Evolutionary conservation across 2,113 vertebrate genomes (phyloP), one percentile per base, ranked within the genome.

Genomic region (Xiphophorus hellerii): DNA sequence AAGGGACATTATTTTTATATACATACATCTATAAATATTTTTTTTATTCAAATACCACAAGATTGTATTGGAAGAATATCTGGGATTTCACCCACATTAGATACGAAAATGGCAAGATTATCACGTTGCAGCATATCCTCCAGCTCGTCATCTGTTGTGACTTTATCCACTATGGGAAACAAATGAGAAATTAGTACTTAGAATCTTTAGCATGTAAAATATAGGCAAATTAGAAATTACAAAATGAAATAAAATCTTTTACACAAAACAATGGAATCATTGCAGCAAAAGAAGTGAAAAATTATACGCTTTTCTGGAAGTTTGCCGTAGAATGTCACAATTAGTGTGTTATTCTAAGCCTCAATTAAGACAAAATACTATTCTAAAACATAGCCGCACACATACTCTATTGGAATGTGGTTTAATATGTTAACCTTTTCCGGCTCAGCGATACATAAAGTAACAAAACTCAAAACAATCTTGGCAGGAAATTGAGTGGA

Each of bases 111-210:
- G 4, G 95, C 81, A 6, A 96, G 95, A 81, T 94, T 95, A 48
- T 95, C 95, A 3, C 90, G 93, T 77, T 95, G 95, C 76, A 99
- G 85, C 95, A 97, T 96, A n/a, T 95, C 95, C 77, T 99, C 97
- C 86, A 98, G 89, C 79, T 97, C 96, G 2, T 96, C 95, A 5
- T 96, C 94, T 0, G 97, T 96, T n/a, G 95, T 96, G 48, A 89
- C 91, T 87, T 93, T 96, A 31, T 96, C 95, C 82, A 96, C 97
- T 99, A 84, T 39, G 77, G 80, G 8, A 66, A 11, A 77, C 20
- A 82, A 37, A 35, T 51, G 0, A 30, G 7, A n/a, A 13, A 27
- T 22, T 35, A 39, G 5, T 1, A 65, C 25, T 13, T 37, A 10
- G 17, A 28, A 58, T 70, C 11, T 58, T 20, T 48, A 17, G 15